Conservation (phyloP, 2,888 invertebrate genomes). For the Andrena trimmerana region DNA sequence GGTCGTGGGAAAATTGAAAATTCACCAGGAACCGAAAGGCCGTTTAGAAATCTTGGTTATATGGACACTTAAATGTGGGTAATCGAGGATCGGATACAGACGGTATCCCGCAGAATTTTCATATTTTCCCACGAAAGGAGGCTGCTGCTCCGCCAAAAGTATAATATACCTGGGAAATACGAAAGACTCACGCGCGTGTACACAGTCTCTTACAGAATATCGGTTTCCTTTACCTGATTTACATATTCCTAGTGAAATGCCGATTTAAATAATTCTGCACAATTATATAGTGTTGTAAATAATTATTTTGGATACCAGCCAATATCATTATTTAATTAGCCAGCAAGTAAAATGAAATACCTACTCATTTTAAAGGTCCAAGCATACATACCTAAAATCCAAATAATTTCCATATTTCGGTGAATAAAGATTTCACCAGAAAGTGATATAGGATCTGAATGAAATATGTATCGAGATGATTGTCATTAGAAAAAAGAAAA, state of each 20-base stretch:
- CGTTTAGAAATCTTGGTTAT: slow-evolving; percentile 13
- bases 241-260: neutral
- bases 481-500: too few relatives aligned
- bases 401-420: too few relatives aligned
- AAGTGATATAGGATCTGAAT: too few relatives aligned
- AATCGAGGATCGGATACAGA: slow-evolving; percentile 9
- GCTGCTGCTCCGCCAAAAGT: slow-evolving; percentile 35
- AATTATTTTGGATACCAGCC: too few relatives aligned
- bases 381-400: too few relatives aligned
- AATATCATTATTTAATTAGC: too few relatives aligned
- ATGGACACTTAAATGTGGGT: neutral
- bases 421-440: too few relatives aligned
- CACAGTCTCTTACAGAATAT: slow-evolving; percentile 6
- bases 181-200: slow-evolving; percentile 5
- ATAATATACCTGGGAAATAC: slow-evolving; percentile 37
- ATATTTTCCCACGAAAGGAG: slow-evolving; percentile 60
- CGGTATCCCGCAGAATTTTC: slow-evolving; percentile 35
- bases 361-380: too few relatives aligned
- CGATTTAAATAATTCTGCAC: neutral
- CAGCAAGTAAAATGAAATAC: too few relatives aligned
- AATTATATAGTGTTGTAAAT: too few relatives aligned
- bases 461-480: too few relatives aligned
- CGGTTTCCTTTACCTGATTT: neutral
- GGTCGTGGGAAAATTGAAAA: slow-evolving; percentile 44
- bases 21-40: neutral